Percentiles rank a stretch among this genome's conserved stretches.
Conservation (phyloP, 2,797 vertebrate genomes). For the Menidia menidia region DNA sequence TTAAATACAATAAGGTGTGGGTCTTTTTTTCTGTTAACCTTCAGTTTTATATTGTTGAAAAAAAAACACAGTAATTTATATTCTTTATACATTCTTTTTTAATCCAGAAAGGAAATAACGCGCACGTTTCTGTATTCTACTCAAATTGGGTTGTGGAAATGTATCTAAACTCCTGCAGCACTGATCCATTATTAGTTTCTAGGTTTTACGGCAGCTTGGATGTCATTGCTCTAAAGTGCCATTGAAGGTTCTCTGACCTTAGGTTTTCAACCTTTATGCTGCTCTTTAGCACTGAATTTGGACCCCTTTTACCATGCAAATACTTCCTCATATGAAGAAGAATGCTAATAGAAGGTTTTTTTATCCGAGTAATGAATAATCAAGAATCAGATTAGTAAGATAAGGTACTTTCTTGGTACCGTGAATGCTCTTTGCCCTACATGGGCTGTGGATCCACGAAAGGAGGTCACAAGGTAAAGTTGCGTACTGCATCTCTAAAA, state of each 20-base stretch:
- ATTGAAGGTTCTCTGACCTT: neutral
- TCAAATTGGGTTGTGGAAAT: too few relatives aligned
- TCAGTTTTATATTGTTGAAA: too few relatives aligned
- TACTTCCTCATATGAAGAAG: too few relatives aligned
- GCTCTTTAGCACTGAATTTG: too few relatives aligned
- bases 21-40: too few relatives aligned
- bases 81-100: too few relatives aligned
- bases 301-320: too few relatives aligned
- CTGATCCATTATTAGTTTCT: too few relatives aligned
- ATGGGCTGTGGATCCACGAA: conserved; percentile 8
- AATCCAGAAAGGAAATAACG: too few relatives aligned
- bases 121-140: too few relatives aligned
- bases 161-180: neutral
- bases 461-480: conserved; percentile 24
- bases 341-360: neutral
- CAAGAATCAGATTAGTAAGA: conserved; percentile 11
- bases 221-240: neutral
- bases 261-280: too few relatives aligned
- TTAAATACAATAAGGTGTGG: neutral
- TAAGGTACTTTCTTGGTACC: conserved; percentile 7
- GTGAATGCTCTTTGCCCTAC: conserved; percentile 9
- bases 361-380: conserved; percentile 9
- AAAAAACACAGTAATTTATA: too few relatives aligned
- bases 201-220: neutral
- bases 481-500: neutral